Evolutionary conservation across 2,113 vertebrate species (phyloP), one percentile per base, ranked within the genome.

Genomic region (Caloenas nicobarica): DNA sequence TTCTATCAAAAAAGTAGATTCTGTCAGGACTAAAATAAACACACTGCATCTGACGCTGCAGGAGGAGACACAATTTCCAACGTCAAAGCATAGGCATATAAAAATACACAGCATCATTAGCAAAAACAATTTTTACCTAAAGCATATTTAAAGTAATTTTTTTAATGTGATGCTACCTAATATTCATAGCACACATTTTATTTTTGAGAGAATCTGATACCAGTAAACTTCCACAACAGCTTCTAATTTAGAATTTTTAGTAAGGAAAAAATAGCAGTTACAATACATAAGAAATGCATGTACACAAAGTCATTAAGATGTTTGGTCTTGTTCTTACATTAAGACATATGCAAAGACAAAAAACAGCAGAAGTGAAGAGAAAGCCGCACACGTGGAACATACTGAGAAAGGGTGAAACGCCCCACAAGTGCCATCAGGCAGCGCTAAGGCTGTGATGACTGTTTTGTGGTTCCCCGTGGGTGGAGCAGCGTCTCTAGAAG

Each of bases 401-500:
- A 7, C 24, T 60, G 23, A 54, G 46, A n/a, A n/a, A 50, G 22
- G 14, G 10, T 5, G 33, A 17, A 18, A 34, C 68, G 40, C 1
- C 11, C 66, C 56, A 28, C 0, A 0, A 2, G 44, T 6, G 8
- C 4, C 80, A 34, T 13, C 65, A 34, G 46, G 18, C 69, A 50
- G 10, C 58, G 2, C 7, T 2, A 51, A 22, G 3, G 16, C 69
- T 58, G 51, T 10, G 3, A 22, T 1, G 13, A 11, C 7, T 46
- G 13, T 10, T 5, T 1, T 33, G 79, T 25, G 53, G 28, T 34
- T 13, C 60, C 10, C 0, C 5, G 5, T 1, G 0, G 1, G 23
- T 1, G 15, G 12, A 44, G 26, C 2, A 3, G 57, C 7, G 22
- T 28, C 87, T 64, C 81, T 5, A 34, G 71, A 17, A 42, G 38